Evolutionary conservation across 1,140 invertebrate genomes (phyloP).

Genomic region (Brachionus koreanus): DNA sequence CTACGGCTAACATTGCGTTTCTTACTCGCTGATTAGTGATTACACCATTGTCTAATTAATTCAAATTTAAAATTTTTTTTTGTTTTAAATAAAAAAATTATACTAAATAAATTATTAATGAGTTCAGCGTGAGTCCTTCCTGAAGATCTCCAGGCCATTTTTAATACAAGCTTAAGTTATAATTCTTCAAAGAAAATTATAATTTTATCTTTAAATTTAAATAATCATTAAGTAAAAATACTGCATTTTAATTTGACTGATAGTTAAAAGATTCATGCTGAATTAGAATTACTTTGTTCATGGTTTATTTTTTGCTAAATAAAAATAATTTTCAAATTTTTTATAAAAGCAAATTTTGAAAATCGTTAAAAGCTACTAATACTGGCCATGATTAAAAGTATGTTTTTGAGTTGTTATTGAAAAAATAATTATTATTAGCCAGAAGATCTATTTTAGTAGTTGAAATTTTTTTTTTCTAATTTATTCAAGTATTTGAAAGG

Average conservation of each 20-base stretch:
- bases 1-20: constrained; percentile 43
- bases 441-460: neutral
- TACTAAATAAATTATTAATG: constrained; percentile 35
- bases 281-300: neutral
- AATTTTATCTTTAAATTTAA: neutral
- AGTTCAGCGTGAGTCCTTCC: constrained; percentile 33
- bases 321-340: neutral
- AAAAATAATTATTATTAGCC: neutral
- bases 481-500: constrained; percentile 4
- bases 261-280: neutral
- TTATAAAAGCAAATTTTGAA: no score
- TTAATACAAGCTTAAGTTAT: neutral
- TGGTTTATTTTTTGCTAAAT: neutral
- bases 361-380: neutral
- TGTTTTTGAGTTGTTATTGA: neutral
- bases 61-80: neutral
- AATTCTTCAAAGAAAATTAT: neutral
- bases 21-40: neutral
- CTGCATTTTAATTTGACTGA: neutral
- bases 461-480: neutral
- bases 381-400: neutral
- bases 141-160: constrained; percentile 7
- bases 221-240: neutral
- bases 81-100: neutral
- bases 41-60: constrained; percentile 27